phyloP scores from a whole-genome alignment of 2,797 vertebrate species.

The Tenualosa ilisha region DNA sequence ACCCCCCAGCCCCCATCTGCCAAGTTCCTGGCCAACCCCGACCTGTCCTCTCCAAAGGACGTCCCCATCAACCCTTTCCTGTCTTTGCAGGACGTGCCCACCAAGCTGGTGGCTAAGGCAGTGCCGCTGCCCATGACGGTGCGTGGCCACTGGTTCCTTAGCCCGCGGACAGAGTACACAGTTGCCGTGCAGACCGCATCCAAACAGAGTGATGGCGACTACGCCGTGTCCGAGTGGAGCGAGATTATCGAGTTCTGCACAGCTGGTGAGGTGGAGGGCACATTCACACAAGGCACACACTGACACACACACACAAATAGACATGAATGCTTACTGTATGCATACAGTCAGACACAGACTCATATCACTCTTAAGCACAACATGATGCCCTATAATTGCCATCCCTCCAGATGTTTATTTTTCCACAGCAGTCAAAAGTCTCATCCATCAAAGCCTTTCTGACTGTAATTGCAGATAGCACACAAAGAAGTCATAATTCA shows the following conservation, averaged over 20 bases:
- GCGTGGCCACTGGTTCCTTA: conserved; percentile 87
- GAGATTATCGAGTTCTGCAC: conserved; percentile 90
- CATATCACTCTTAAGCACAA: background rate
- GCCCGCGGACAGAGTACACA: conserved; percentile 86
- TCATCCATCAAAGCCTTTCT: background rate
- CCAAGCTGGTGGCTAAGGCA: conserved; percentile 87
- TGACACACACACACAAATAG: too few relatives aligned
- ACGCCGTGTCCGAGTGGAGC: conserved; percentile 87
- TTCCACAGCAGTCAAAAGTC: background rate
- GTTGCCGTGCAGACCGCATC: conserved; percentile 87
- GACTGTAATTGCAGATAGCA: background rate
- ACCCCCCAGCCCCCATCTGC: conserved; percentile 2
- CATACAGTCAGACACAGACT: conserved; percentile 18
- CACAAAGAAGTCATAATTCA: background rate
- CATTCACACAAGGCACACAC: background rate
- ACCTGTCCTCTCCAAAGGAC: conserved; percentile 8
- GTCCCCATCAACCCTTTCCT: conserved; percentile 22
- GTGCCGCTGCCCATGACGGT: conserved; percentile 89
- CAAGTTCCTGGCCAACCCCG: conserved; percentile 2
- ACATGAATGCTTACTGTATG: background rate
- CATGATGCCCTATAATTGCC: background rate
- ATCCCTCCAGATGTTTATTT: background rate
- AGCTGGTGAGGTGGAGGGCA: conserved; percentile 71
- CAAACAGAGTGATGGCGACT: conserved; percentile 86
- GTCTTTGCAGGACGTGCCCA: conserved; percentile 80